These are phyloP conservation scores for Pseudochaenichthys georgianus DNA, from an alignment of 2,797 vertebrate species.

Conservation along the genomic window DNA sequence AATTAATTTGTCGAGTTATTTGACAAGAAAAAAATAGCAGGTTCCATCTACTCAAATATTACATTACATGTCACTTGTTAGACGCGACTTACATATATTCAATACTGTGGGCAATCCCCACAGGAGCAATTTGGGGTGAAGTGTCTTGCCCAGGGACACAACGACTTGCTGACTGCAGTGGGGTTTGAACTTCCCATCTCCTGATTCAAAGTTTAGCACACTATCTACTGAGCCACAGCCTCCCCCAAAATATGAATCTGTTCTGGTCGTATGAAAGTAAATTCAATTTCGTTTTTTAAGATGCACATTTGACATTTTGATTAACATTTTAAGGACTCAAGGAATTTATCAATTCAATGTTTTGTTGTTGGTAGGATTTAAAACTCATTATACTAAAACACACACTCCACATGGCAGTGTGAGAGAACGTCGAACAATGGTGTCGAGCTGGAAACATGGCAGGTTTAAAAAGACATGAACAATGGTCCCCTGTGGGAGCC, in stretches of 20 bases:
- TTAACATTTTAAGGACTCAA: background rate
- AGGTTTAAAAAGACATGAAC: conserved; percentile 45
- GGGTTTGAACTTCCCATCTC: too few species aligned
- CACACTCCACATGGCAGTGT: background rate
- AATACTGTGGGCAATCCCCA: too few species aligned
- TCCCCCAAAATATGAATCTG: background rate
- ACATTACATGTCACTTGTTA: too few species aligned
- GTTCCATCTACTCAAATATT: background rate
- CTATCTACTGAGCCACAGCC: too few species aligned
- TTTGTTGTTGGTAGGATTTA: background rate
- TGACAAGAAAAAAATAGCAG: background rate
- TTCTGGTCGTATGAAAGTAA: background rate
- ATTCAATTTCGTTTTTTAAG: background rate
- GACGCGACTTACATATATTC: too few species aligned
- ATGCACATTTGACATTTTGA: background rate
- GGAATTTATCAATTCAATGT: too few species aligned
- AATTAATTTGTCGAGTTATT: background rate
- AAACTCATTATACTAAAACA: background rate
- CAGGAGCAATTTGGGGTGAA: too few species aligned
- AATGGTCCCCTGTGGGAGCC: conserved; percentile 55
- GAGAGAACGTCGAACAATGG: conserved; percentile 3
- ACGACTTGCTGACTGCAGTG: too few species aligned
- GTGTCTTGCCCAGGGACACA: too few species aligned
- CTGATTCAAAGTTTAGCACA: too few species aligned
- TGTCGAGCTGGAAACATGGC: conserved; percentile 35